Conservation (phyloP, 2,797 vertebrate genomes). For the Catharus ustulatus region DNA sequence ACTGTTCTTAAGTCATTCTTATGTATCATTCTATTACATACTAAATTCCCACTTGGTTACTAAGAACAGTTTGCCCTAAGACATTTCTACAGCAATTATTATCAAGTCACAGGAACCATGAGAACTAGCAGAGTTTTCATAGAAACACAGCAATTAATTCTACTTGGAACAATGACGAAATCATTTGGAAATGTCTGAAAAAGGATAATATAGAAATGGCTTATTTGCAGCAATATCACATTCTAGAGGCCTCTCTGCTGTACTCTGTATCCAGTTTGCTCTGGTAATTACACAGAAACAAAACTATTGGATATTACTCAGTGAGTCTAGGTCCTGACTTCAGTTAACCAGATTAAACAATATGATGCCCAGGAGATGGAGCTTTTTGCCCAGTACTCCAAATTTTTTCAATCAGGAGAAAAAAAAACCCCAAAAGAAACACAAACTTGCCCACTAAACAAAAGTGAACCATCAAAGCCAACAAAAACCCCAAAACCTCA, state of each 20-base stretch:
- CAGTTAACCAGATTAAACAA: background rate
- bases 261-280: background rate
- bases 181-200: constrained; percentile 23
- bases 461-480: background rate
- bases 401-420: background rate
- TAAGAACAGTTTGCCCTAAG: constrained; percentile 14
- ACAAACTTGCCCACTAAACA: background rate
- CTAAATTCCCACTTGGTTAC: background rate
- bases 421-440: fast-evolving
- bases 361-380: background rate
- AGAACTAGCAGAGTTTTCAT: background rate
- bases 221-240: background rate
- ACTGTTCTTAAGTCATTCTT: background rate
- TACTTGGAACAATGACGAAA: constrained; percentile 29
- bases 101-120: background rate
- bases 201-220: background rate
- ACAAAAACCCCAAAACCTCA: fast-evolving
- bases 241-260: background rate
- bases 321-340: background rate
- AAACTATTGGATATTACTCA: background rate
- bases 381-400: background rate
- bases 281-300: background rate
- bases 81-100: constrained; percentile 22
- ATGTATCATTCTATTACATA: background rate
- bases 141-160: constrained; percentile 38